Conservation (phyloP, 2,888 invertebrate genomes). For the Zygothrica quintamaculata region DNA sequence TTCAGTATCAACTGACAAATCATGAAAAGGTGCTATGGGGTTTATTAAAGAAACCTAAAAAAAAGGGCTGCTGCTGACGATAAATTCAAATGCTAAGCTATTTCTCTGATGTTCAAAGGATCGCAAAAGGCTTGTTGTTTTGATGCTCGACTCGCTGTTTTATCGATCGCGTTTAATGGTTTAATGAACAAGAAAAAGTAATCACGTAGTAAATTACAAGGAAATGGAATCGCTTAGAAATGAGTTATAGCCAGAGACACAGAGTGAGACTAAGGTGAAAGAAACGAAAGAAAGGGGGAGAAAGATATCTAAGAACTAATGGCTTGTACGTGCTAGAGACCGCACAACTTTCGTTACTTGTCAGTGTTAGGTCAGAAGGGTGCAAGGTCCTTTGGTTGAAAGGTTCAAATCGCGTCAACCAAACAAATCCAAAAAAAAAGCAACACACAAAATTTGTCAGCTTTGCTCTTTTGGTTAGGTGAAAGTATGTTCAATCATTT, state of each 20-base stretch:
- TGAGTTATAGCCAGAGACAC: conserved; percentile 60
- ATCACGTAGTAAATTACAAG: conserved; percentile 81
- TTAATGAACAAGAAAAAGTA: conserved; percentile 79
- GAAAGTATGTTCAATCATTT: conserved; percentile 63
- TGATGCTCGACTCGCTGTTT: conserved; percentile 36
- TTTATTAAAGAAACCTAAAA: conserved; percentile 61
- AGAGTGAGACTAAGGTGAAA: conserved; percentile 29
- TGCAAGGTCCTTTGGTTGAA: conserved; percentile 40
- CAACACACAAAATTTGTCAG: conserved; percentile 61
- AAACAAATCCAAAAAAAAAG: background rate
- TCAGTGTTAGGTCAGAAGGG: conserved; percentile 53
- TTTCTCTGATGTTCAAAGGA: conserved; percentile 44
- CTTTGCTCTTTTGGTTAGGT: conserved; percentile 59
- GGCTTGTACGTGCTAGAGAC: conserved; percentile 66
- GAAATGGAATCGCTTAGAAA: conserved; percentile 76
- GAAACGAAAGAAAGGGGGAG: conserved; percentile 19
- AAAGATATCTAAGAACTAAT: conserved; percentile 52
- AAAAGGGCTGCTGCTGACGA: conserved; percentile 69
- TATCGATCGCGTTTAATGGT: conserved; percentile 78
- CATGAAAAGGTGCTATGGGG: conserved; percentile 43
- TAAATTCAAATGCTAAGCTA: conserved; percentile 52
- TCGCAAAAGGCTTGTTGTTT: conserved; percentile 31
- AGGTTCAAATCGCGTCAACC: conserved; percentile 55
- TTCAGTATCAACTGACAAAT: conserved; percentile 14
- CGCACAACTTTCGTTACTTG: conserved; percentile 42